Evolutionary conservation across 2,113 vertebrate species (phyloP).

Genomic region (Cyprinodon variegatus): DNA sequence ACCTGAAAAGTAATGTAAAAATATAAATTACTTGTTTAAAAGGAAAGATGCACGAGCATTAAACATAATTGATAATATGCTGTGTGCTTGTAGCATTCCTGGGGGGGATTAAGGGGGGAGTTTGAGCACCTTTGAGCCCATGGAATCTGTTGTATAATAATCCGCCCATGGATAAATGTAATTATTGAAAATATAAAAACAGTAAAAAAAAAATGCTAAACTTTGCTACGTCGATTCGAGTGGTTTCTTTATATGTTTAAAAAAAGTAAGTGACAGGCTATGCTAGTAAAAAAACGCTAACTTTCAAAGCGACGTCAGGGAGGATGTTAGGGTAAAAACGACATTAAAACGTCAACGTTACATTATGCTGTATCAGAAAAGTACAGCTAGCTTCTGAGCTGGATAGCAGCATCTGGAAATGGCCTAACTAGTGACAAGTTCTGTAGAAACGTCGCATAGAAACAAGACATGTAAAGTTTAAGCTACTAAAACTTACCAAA

Average conservation of each 20-base stretch:
- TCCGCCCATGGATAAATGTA: conserved; percentile 5
- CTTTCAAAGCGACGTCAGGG: background rate
- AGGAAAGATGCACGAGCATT: too few relatives aligned
- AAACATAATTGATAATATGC: too few relatives aligned
- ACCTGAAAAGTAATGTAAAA: background rate
- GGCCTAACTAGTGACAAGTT: conserved; percentile 3
- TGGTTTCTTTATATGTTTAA: background rate
- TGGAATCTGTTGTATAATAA: background rate
- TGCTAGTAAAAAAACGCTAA: background rate
- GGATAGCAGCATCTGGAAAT: conserved; percentile 43
- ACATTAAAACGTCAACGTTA: conserved; percentile 32
- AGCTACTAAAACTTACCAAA: conserved; percentile 62
- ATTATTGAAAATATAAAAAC: background rate
- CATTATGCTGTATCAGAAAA: conserved; percentile 22
- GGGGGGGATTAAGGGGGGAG: background rate
- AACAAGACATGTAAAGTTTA: conserved; percentile 25
- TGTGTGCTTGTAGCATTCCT: background rate
- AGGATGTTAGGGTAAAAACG: conserved; percentile 1
- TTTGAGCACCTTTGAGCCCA: background rate
- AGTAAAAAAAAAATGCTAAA: background rate
- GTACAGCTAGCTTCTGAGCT: conserved; percentile 66
- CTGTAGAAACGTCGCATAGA: background rate
- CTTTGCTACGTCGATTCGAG: background rate
- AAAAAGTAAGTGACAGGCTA: background rate
- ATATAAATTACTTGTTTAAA: too few relatives aligned